Percentiles rank a stretch among this genome's conserved stretches.
Evolutionary conservation across 2,888 invertebrate species (phyloP).

Genomic region (Troilus luridus): DNA sequence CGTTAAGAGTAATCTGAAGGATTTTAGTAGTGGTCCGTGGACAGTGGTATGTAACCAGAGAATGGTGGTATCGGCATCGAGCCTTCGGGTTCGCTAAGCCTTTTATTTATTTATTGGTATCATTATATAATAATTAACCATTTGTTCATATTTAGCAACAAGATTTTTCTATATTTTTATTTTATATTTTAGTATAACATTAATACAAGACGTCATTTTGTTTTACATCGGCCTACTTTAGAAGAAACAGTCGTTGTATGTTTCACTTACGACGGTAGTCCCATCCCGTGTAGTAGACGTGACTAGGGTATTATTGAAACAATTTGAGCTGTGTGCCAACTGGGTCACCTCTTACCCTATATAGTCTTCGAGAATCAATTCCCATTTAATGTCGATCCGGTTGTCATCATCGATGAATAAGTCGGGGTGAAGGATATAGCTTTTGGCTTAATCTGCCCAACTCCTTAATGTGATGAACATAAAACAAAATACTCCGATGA

Average conservation of each 20-base stretch:
- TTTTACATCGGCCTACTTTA: not conserved
- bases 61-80: too few relatives aligned
- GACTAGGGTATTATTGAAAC: not conserved
- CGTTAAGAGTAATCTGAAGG: too few relatives aligned
- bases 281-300: not conserved
- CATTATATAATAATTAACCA: too few relatives aligned
- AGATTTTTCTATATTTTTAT: not conserved
- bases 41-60: too few relatives aligned
- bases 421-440: not conserved
- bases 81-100: too few relatives aligned
- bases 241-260: not conserved
- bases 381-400: not conserved
- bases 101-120: too few relatives aligned
- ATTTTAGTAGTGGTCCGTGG: too few relatives aligned
- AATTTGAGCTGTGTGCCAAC: conserved; percentile 9
- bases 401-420: not conserved
- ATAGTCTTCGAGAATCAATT: not conserved
- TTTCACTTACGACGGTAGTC: not conserved
- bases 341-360: conserved; percentile 29
- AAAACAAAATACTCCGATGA: too few relatives aligned
- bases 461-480: too few relatives aligned
- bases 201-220: not conserved
- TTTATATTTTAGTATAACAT: not conserved
- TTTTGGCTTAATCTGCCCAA: too few relatives aligned
- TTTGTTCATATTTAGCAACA: too few relatives aligned